Evolutionary conservation across 2,113 vertebrate species (phyloP), one percentile per base, ranked within the genome.

Genomic region (Piaya cayana): DNA sequence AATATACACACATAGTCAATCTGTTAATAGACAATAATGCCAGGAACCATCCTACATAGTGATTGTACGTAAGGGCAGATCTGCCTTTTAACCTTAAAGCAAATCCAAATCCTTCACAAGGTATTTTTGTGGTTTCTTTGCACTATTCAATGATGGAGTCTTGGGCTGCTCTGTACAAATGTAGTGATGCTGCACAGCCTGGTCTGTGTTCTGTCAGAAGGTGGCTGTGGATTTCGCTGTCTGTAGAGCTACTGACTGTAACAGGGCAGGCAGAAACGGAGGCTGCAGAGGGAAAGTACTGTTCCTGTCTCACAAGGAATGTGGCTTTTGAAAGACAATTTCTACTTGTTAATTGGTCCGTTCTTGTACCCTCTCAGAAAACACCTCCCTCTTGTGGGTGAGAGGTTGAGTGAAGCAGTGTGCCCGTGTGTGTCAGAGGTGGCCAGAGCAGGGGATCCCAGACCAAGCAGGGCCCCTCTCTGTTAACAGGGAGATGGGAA

Each of bases 1-100:
- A 88, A 95, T 92, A 95, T 83, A 95, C 90, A 92, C 93, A 92
- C 71, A 21, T 1, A 56, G 62, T 84, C 72, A 68, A 12, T 72
- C 62, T 82, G 90, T 74, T 82, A 80, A 72, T 16, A 82, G 3
- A 65, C 78, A 86, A 37, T 55, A 88, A 90, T 22, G 29, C 55
- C 69, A 62, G 68, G 67, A 95, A 56, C 70, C 63, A 63, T 90
- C 70, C 67, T 79, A 15, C 1, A 14, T 18, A 43, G 34, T 84
- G 94, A 95, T 92, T 95, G 95, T 95, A 94, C 2, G 0, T 22
- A 50, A 83, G 11, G 55, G 86, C 79, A 86, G 39, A 14, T 56
- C 50, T 69, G 85, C 72, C 77, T 56, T 85, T 60, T 26, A 30
- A 39, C 65, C 75, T 80, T 74, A 74, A 69, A 88, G n/a, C 56